Evolutionary conservation across 2,113 vertebrate species (phyloP).

Genomic region (Mustela nigripes): DNA sequence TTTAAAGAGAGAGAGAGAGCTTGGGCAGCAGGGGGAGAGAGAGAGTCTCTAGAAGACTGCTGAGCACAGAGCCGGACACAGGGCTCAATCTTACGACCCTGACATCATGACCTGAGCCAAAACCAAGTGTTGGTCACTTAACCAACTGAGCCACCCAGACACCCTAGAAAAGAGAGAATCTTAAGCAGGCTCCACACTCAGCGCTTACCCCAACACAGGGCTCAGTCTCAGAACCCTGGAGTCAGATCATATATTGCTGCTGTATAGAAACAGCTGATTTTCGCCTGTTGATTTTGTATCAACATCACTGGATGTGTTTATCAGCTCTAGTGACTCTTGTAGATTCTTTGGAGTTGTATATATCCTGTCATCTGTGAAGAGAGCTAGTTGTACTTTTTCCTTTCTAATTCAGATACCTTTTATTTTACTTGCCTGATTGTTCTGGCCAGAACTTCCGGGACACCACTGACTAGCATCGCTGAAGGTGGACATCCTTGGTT

Average conservation of each 20-base stretch:
- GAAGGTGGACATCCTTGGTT: not conserved
- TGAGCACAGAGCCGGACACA: too few species aligned
- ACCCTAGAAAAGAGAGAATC: too few species aligned
- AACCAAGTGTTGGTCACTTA: too few species aligned
- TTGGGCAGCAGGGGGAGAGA: too few species aligned
- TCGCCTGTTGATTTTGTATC: not conserved
- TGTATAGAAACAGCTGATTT: conserved; percentile 3
- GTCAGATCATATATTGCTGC: not conserved
- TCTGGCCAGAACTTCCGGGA: not conserved
- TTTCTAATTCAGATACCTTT: not conserved
- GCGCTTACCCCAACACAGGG: too few species aligned
- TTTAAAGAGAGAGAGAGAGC: too few species aligned
- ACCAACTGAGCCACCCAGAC: too few species aligned
- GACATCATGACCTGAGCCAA: too few species aligned
- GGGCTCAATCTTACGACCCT: too few species aligned
- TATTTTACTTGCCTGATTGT: conserved; percentile 1
- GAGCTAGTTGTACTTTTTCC: not conserved
- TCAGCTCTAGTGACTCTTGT: not conserved
- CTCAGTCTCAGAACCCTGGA: too few species aligned
- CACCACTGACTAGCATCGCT: not conserved
- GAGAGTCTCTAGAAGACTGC: too few species aligned
- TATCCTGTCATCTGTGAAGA: conserved; percentile 16
- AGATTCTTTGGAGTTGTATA: not conserved
- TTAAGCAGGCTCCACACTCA: too few species aligned
- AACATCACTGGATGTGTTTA: not conserved